Evolutionary conservation across 2,113 vertebrate genomes (phyloP), one percentile per base, ranked within the genome.

Genomic region (Xerus inauris): DNA sequence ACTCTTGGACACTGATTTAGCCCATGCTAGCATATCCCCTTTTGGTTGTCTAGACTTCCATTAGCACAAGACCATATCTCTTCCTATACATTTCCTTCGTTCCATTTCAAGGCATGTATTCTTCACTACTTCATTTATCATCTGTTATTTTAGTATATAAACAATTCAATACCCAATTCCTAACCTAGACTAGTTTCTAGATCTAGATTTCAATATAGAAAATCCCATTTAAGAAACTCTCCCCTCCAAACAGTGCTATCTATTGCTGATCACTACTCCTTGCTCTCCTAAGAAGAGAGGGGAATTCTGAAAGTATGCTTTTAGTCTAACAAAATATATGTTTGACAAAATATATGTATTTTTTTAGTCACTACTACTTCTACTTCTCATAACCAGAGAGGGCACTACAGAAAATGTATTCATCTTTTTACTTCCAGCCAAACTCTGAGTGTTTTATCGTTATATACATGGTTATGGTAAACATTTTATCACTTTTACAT

Each of bases 401-500:
- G 3, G 24, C 28, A 38, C 14, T 42, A 0, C 69, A 17, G 59
- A 54, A 96, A 92, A 90, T 49, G 9, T 45, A 67, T 45, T 79
- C 38, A 80, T 6, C 13, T 89, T 87, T 64, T 35, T 13, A 12
- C 2, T 40, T 12, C 9, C 83, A 79, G 54, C 2, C 5, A 94
- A 64, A 19, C 65, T 6, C 19, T 35, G 9, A 0, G 42, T 69
- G 1, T 0, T 67, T 94, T 72, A 4, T 71, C 17, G 62, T 80
- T 49, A 32, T 24, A 4, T 65, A 24, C 9, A 88, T 4, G 12
- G 1, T 85, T 71, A 42, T 30, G 19, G 35, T 80, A 38, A 87
- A 89, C 93, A 92, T 87, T 95, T 94, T 90, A 81, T 90, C 42
- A 69, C 7, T 81, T 76, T 81, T 75, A 64, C 35, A 26, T 32